Evolutionary conservation across 2,113 vertebrate genomes (phyloP).

Genomic region (Nannobrachium achirus): DNA sequence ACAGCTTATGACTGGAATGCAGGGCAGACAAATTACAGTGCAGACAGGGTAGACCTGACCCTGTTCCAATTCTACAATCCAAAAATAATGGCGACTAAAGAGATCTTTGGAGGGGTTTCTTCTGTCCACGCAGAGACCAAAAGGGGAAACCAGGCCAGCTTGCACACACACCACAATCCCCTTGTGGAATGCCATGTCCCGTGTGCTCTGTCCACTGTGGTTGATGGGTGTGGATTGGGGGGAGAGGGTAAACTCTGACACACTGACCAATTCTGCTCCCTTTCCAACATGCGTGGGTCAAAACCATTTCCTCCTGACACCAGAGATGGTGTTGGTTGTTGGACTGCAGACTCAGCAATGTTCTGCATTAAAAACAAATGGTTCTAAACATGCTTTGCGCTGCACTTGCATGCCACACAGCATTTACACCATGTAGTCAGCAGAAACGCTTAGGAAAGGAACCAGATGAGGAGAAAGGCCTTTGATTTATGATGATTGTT

Average conservation of each 20-base stretch:
- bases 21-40: constrained; percentile 50
- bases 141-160: constrained; percentile 48
- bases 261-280: constrained; percentile 52
- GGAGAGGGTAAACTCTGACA: constrained; percentile 46
- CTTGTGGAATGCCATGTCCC: constrained; percentile 59
- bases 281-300: constrained; percentile 37
- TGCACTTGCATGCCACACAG: constrained; percentile 15
- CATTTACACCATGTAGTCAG: constrained; percentile 25
- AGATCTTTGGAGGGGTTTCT: constrained; percentile 45
- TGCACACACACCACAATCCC: constrained; percentile 55
- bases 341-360: constrained; percentile 46
- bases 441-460: constrained; percentile 27
- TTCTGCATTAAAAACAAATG: constrained; percentile 38
- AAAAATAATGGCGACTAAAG: constrained; percentile 57
- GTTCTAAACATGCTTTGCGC: constrained; percentile 13
- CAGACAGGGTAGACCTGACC: constrained; percentile 33
- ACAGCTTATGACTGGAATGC: constrained; percentile 31
- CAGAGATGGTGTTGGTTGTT: constrained; percentile 22
- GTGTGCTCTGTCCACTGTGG: constrained; percentile 48
- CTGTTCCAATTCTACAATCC: constrained; percentile 38
- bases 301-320: constrained; percentile 42
- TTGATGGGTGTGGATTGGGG: constrained; percentile 41
- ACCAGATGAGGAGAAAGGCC: constrained; percentile 19
- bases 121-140: constrained; percentile 29
- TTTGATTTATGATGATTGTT: constrained; percentile 54